Percentiles rank a stretch among this genome's conserved stretches.
Conservation (phyloP, 2,113 vertebrate species). For the Paraplagusia blochii region DNA sequence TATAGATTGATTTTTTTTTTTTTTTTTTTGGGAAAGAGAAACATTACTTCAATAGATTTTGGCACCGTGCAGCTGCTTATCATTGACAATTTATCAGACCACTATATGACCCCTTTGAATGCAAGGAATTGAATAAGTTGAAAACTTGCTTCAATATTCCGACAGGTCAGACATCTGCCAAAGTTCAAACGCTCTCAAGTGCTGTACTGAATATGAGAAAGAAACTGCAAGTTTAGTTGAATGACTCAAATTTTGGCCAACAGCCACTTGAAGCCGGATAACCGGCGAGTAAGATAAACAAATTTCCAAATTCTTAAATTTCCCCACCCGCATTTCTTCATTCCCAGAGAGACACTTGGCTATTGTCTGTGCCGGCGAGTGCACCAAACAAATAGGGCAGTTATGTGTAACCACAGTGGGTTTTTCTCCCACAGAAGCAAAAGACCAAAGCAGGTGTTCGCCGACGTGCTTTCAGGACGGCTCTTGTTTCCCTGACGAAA, state of each 20-base stretch:
- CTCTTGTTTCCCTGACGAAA: constrained; percentile 50
- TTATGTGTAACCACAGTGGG: constrained; percentile 42
- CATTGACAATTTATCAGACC: no score
- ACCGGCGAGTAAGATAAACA: constrained; percentile 56
- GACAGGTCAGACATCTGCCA: no score
- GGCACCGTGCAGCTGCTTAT: no score
- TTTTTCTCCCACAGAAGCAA: constrained; percentile 59
- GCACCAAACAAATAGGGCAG: constrained; percentile 49
- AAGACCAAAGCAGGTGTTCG: constrained; percentile 66
- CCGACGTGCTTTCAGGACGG: constrained; percentile 60
- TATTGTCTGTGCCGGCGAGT: constrained; percentile 60
- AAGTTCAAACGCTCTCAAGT: no score
- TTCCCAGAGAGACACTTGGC: constrained; percentile 53
- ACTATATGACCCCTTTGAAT: no score
- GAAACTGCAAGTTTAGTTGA: background rate
- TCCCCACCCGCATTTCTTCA: constrained; percentile 49
- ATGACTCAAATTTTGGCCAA: constrained; percentile 30
- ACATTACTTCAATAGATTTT: no score
- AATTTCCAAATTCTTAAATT: constrained; percentile 60
- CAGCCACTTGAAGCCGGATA: constrained; percentile 34
- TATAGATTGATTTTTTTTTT: no score
- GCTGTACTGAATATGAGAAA: no score
- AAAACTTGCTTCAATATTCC: no score
- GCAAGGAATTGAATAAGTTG: no score
- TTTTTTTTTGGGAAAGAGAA: no score